Evolutionary conservation across 2,888 invertebrate species (phyloP), one percentile per base, ranked within the genome.

Genomic region (Lasioglossum villosulum): DNA sequence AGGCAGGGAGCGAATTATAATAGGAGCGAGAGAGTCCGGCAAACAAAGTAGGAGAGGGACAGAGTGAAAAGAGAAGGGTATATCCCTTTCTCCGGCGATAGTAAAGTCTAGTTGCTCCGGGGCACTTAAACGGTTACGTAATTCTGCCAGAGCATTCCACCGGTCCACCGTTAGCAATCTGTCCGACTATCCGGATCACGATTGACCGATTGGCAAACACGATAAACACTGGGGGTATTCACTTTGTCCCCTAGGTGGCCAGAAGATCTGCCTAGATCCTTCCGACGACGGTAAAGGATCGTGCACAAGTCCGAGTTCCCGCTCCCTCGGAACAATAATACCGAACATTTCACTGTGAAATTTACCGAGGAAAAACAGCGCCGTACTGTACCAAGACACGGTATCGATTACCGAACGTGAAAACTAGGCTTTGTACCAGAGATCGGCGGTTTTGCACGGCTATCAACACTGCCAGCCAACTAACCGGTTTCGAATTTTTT

Each of bases 121-220:
- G 88, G 75, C 80, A 86, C 80, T 76, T 71, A 81, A 76, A 72
- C 37, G 82, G 78, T 89, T 89, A 82, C 86, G 89, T 84, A 89
- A 89, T 83, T 88, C 85, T 56, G 76, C 71, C 68, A 14, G 78
- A 80, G 80, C 86, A 87, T 87, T 87, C 87, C 83, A 76, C 78
- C 8, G 78, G 86, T 81, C 81, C 83, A 78, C 86, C 80, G 84
- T 88, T 88, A 79, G 83, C 88, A 81, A 88, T 88, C 86, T 79
- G 84, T 86, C 86, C 56, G 88, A 88, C 88, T 90, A 87, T 88
- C 83, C 90, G 86, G 89, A 89, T 89, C 90, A 89, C 90, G 90
- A 91, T 85, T 86, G 89, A 91, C 91, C 90, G 88, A 87, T 85
- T 82, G 88, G 82, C 89, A 86, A 86, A 89, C 76, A 86, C 81